phyloP scores from a whole-genome alignment of 1,140 invertebrate species.

The Saxidomus purpurata region DNA sequence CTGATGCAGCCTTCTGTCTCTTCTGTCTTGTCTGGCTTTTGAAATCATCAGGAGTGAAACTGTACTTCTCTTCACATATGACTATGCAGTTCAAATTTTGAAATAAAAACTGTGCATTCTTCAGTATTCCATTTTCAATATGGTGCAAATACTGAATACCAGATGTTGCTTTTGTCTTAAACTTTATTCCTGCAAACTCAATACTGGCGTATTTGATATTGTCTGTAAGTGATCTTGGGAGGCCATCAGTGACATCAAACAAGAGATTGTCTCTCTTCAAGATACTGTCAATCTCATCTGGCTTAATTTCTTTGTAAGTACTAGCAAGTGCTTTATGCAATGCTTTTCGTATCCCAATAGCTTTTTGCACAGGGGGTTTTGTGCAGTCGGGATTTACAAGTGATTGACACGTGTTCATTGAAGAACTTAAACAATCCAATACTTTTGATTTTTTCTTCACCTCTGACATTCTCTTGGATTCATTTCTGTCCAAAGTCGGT shows the following conservation, averaged over 20 bases:
- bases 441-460: slow-evolving; percentile 47
- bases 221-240: background rate
- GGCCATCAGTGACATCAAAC: too few species aligned
- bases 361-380: slow-evolving; percentile 53
- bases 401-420: slow-evolving; percentile 64
- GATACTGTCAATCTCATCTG: background rate
- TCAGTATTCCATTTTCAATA: slow-evolving; percentile 35
- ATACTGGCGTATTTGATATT: background rate
- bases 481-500: slow-evolving; percentile 8
- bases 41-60: slow-evolving; percentile 63
- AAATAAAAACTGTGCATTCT: background rate
- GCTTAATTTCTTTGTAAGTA: background rate
- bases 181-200: slow-evolving; percentile 32
- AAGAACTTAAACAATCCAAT: slow-evolving; percentile 39
- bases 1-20: background rate
- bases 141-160: slow-evolving; percentile 47
- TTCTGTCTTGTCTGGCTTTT: slow-evolving; percentile 38
- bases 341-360: slow-evolving; percentile 12
- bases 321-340: background rate
- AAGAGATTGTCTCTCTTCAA: background rate
- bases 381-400: slow-evolving; percentile 61
- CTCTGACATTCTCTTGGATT: slow-evolving; percentile 19
- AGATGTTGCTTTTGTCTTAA: slow-evolving; percentile 26
- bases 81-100: background rate
- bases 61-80: slow-evolving; percentile 66